Percentiles rank a stretch among this genome's conserved stretches.
These are phyloP conservation scores for Pardalotus punctatus DNA, from an alignment of 2,113 vertebrate species.

Conservation along the genomic window DNA sequence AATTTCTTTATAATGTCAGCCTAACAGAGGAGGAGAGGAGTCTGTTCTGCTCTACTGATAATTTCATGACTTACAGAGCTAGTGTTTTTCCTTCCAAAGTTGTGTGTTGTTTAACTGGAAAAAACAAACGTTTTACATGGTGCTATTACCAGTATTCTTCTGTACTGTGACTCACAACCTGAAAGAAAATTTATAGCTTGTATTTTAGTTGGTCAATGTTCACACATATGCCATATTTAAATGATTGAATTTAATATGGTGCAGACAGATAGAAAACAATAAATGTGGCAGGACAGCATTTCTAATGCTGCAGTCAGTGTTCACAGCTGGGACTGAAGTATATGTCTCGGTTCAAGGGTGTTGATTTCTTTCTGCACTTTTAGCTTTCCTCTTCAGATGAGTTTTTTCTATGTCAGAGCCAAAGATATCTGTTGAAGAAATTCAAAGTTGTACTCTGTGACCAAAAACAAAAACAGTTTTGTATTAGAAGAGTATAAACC, in stretches of 20 bases:
- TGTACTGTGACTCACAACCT: neutral
- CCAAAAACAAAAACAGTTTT: neutral
- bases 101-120: neutral
- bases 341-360: neutral
- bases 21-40: neutral
- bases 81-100: neutral
- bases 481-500: neutral
- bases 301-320: accelerated
- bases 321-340: neutral
- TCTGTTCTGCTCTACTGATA: neutral
- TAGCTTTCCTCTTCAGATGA: neutral
- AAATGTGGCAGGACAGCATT: neutral
- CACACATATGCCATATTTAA: neutral
- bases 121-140: neutral
- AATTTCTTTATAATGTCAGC: neutral
- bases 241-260: neutral
- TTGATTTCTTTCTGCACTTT: neutral
- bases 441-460: neutral
- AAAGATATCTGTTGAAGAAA: neutral
- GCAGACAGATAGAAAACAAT: neutral
- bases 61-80: neutral
- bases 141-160: neutral
- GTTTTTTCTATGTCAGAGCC: neutral
- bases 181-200: neutral
- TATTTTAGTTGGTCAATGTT: neutral